A percentile compares a stretch with the other conserved stretches of the same genome.
Evolutionary conservation across 2,797 vertebrate genomes (phyloP).

Genomic region (Syndactyla subalaris): DNA sequence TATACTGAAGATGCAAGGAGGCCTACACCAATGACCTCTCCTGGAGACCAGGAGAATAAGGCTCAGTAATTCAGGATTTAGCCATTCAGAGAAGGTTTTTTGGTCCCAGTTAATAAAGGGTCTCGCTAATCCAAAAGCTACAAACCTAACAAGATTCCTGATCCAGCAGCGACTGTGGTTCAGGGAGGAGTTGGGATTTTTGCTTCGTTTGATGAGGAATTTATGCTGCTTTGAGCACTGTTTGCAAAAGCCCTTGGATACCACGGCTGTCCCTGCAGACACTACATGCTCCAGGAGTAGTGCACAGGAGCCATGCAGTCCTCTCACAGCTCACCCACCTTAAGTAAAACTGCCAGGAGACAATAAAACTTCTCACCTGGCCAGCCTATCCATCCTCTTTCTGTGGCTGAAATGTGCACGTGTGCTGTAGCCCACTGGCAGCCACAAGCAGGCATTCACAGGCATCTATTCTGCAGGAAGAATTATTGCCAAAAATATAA

Average conservation of each 20-base stretch:
- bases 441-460: not conserved
- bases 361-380: conserved; percentile 1
- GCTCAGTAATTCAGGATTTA: conserved; percentile 56
- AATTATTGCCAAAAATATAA: not conserved
- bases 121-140: conserved; percentile 45
- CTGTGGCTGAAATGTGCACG: not conserved
- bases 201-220: not conserved
- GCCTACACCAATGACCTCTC: conserved; percentile 27
- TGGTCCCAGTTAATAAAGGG: conserved; percentile 39
- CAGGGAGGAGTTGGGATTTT: not conserved
- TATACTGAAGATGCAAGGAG: conserved; percentile 40
- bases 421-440: not conserved
- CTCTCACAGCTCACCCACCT: not conserved
- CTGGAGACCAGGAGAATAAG: conserved; percentile 54
- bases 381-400: not conserved
- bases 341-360: not conserved
- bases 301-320: not conserved
- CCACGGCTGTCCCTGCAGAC: not conserved
- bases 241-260: conserved; percentile 24
- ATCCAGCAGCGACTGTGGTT: not conserved
- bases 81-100: conserved; percentile 40
- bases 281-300: not conserved
- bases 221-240: not conserved
- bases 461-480: not conserved
- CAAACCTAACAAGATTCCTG: conserved; percentile 41